These are phyloP conservation scores for Sander vitreus DNA, from an alignment of 2,113 vertebrate genomes.

Conservation along the genomic window DNA sequence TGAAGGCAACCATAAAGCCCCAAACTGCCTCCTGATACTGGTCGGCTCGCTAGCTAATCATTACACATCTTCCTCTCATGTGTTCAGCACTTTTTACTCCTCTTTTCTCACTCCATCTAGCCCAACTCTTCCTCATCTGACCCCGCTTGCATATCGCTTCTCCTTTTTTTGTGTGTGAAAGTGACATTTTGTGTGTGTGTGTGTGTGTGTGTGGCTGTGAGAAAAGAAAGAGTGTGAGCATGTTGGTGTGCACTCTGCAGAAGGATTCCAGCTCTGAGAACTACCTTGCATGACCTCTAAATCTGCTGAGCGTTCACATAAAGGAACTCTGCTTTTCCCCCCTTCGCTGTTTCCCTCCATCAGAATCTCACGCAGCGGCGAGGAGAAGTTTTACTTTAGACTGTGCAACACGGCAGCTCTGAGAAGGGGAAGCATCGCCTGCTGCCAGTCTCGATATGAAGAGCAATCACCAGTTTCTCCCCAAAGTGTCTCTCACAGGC, in stretches of 20 bases:
- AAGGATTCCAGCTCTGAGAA: conserved; percentile 46
- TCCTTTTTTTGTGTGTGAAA: conserved; percentile 15
- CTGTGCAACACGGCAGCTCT: conserved; percentile 15
- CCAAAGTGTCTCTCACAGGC: conserved; percentile 43
- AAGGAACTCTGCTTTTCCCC: conserved; percentile 28
- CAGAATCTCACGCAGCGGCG: conserved; percentile 25
- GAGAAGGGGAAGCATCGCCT: conserved; percentile 37
- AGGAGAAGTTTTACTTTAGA: conserved; percentile 30
- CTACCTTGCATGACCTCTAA: conserved; percentile 68
- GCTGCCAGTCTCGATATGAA: conserved; percentile 36
- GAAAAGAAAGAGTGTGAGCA: conserved; percentile 24
- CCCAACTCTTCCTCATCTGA: conserved; percentile 33
- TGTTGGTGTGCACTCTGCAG: conserved; percentile 23
- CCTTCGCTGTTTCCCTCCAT: neutral
- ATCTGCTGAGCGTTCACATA: conserved; percentile 74
- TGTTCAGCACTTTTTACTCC: conserved; percentile 55
- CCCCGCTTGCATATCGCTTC: conserved; percentile 34
- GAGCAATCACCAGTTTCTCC: conserved; percentile 39
- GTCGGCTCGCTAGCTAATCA: conserved; percentile 60
- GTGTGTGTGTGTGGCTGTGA: conserved; percentile 35
- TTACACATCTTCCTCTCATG: conserved; percentile 66
- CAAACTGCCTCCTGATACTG: conserved; percentile 55
- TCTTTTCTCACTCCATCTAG: conserved; percentile 24
- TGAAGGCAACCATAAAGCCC: conserved; percentile 62
- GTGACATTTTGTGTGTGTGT: conserved; percentile 53